These are phyloP conservation scores for Botrylloides violaceus DNA, from an alignment of 23 tunicate species.

Conservation along the genomic window DNA sequence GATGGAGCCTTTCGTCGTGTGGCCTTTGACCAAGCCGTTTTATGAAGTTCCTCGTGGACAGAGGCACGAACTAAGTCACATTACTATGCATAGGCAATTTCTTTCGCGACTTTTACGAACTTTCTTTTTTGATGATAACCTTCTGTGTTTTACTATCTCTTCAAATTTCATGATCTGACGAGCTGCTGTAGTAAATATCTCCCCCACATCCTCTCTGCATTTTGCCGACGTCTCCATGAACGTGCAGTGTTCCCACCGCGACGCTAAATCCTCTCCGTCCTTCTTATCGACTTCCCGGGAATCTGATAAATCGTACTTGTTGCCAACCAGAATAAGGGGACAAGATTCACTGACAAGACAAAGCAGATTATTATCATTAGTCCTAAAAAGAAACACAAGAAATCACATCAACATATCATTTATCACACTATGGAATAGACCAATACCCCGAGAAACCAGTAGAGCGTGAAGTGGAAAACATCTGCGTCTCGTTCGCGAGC, in stretches of 20 bases:
- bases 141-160: neutral
- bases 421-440: no score
- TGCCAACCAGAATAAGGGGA: constrained; percentile 73
- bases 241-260: constrained; percentile 71
- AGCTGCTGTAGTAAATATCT: constrained; percentile 41
- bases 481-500: no score
- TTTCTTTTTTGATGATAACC: neutral
- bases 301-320: constrained; percentile 60
- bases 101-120: no score
- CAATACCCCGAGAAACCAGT: no score
- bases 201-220: constrained; percentile 41
- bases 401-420: no score
- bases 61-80: neutral
- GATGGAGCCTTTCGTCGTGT: no score
- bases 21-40: no score
- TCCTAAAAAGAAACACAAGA: no score
- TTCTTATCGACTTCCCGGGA: constrained; percentile 39
- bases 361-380: no score
- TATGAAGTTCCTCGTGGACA: no score
- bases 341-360: constrained; percentile 56
- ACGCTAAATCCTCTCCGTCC: constrained; percentile 43
- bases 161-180: constrained; percentile 41
- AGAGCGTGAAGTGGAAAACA: no score
- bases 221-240: constrained; percentile 78
- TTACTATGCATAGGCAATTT: neutral